Evolutionary conservation across 2,888 invertebrate genomes (phyloP).

Genomic region (Zaprionus bogoriensis): DNA sequence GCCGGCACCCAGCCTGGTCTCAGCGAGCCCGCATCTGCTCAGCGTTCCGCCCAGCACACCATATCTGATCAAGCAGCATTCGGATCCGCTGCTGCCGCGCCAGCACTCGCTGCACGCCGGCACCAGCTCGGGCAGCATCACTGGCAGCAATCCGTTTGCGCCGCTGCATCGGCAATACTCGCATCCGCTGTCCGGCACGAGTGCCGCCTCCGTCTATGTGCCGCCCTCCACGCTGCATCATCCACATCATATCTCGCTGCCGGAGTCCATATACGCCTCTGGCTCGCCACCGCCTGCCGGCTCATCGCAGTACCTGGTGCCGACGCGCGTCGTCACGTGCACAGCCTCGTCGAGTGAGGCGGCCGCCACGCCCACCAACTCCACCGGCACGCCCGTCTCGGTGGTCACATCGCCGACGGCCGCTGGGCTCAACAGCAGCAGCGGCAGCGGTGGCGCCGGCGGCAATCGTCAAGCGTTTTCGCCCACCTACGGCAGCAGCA

Average conservation of each 20-base stretch:
- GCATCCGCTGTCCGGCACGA: slow-evolving; percentile 82
- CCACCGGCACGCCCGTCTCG: slow-evolving; percentile 46
- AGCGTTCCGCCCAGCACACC: slow-evolving; percentile 85
- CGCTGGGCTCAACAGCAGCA: slow-evolving; percentile 54
- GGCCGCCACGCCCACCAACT: slow-evolving; percentile 58
- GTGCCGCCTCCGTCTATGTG: slow-evolving; percentile 57
- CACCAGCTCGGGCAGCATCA: slow-evolving; percentile 40
- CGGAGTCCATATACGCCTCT: slow-evolving; percentile 81
- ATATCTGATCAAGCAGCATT: slow-evolving; percentile 87
- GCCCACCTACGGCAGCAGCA: slow-evolving; percentile 68
- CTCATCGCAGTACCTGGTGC: slow-evolving; percentile 79
- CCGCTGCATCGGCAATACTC: slow-evolving; percentile 84
- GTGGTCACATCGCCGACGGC: slow-evolving; percentile 62
- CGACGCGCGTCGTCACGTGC: slow-evolving; percentile 63
- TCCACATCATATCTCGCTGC: slow-evolving; percentile 81
- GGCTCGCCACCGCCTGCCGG: slow-evolving; percentile 80
- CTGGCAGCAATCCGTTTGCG: slow-evolving; percentile 71
- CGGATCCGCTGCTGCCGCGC: slow-evolving; percentile 86
- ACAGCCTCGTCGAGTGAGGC: slow-evolving; percentile 64
- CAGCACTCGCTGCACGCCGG: slow-evolving; percentile 83
- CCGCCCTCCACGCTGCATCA: slow-evolving; percentile 72
- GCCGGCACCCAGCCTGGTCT: slow-evolving; percentile 84
- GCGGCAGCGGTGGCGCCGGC: slow-evolving; percentile 38
- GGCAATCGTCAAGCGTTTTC: slow-evolving; percentile 71
- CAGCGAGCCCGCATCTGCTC: slow-evolving; percentile 85